phyloP scores from a whole-genome alignment of 2,113 vertebrate genomes.

The Urocolius indicus region DNA sequence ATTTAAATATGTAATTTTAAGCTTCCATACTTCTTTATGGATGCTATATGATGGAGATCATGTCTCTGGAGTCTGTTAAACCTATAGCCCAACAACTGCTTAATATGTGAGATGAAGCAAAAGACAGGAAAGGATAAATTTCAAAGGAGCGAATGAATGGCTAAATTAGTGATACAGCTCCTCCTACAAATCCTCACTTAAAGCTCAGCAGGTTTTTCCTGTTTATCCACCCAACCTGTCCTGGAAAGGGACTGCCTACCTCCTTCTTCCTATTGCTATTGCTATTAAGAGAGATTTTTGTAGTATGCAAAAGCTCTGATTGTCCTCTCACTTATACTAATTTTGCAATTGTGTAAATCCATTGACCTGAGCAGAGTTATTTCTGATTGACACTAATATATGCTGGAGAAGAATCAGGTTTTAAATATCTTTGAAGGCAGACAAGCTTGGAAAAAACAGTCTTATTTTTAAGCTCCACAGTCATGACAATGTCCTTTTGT shows the following conservation, averaged over 20 bases:
- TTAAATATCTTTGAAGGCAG: conserved; percentile 49
- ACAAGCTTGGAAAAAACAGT: conserved; percentile 35
- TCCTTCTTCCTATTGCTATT: conserved; percentile 39
- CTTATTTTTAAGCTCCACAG: conserved; percentile 20
- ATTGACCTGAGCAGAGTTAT: conserved; percentile 63
- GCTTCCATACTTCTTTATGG: not conserved
- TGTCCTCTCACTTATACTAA: conserved; percentile 67
- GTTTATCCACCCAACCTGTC: conserved; percentile 43
- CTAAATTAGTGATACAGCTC: conserved; percentile 31
- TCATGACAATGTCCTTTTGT: not conserved
- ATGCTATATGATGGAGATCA: not conserved
- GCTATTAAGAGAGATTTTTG: conserved; percentile 53
- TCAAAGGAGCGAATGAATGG: conserved; percentile 28
- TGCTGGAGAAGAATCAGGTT: conserved; percentile 39
- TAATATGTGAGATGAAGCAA: not conserved
- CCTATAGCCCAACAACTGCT: not conserved
- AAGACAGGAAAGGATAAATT: conserved; percentile 1
- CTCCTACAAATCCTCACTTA: conserved; percentile 19
- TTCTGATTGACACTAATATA: conserved; percentile 64
- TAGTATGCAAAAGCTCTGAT: conserved; percentile 55
- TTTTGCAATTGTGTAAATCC: conserved; percentile 67
- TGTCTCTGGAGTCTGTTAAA: not conserved
- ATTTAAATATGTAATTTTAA: not conserved
- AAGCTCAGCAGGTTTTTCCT: conserved; percentile 57
- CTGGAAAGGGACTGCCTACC: conserved; percentile 53